Evolutionary conservation across 2,888 invertebrate genomes (phyloP), one percentile per base, ranked within the genome.

Genomic region (Melinaea marsaeus): DNA sequence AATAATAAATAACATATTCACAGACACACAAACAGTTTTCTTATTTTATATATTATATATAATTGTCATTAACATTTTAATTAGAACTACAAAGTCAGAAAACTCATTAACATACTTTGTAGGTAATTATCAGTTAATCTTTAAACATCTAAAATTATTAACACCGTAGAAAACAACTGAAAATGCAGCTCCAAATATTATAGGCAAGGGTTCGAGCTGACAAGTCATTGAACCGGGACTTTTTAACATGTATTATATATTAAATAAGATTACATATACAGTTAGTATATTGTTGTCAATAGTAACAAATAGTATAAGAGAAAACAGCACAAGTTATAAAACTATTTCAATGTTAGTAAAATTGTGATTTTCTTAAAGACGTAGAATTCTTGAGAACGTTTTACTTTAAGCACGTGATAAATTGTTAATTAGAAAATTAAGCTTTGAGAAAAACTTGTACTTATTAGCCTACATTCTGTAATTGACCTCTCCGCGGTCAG

Each of bases 371-470:
- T 13, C 22, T 13, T 37, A 22, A 22, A 58, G 22, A 58, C 33
- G 33, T 33, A 55, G 55, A 55, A 55, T 55, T 55, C 55, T 46
- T 9, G 45, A 33, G 42, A n/a, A 45, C 55, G 60, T 32, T n/a
- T 33, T 33, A 51, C 2, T 51, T 55, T n/a, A 55, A 13, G 13
- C 34, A 54, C 51, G 32, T 60, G 55, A 55, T 60, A 55, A 48
- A 55, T 32, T 47, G 33, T 61, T 56, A 61, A 61, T 56, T 61
- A 47, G 35, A 13, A 45, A 47, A 56, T 61, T 61, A 61, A 48
- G 37, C 61, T 47, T 56, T 56, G 47, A 56, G 47, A 61, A 56
- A 57, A 48, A 51, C 51, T 22, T 9, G 51, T 11, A 51, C 32
- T 51, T 51, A 51, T 51, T 51, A 51, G 51, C 51, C 51, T 51